phyloP scores from a whole-genome alignment of 2,797 vertebrate genomes.

The Sylvia borin region DNA sequence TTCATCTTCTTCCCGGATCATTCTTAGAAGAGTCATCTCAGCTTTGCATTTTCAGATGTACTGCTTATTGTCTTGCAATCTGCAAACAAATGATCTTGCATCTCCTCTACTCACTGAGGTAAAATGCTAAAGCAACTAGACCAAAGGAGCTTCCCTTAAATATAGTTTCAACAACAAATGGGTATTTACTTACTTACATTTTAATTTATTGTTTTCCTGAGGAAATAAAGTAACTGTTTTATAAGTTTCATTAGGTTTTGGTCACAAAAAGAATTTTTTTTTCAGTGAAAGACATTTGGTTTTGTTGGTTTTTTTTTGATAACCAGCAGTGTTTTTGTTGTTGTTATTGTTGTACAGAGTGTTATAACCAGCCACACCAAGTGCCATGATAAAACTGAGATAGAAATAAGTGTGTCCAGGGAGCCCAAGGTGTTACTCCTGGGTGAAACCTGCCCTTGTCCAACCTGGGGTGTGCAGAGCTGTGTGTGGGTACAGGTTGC shows the following conservation, averaged over 20 bases:
- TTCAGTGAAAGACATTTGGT: background rate
- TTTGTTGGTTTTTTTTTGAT: background rate
- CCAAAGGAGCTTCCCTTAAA: background rate
- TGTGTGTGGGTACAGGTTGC: too few relatives aligned
- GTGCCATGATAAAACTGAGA: background rate
- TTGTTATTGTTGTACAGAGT: background rate
- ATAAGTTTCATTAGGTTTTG: background rate
- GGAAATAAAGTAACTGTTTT: background rate
- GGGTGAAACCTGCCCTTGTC: background rate
- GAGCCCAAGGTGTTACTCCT: background rate
- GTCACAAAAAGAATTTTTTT: background rate
- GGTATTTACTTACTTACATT: background rate
- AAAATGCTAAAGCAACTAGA: background rate
- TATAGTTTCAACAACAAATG: background rate
- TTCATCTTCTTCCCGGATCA: background rate
- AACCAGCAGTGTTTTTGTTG: background rate
- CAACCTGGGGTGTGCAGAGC: background rate
- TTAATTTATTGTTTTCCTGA: background rate
- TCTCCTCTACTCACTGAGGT: background rate
- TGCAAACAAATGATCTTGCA: background rate
- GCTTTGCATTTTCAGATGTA: background rate
- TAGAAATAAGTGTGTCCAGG: background rate
- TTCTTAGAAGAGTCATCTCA: background rate
- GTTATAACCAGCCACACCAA: background rate
- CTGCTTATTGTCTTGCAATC: background rate